Evolutionary conservation across 2,888 invertebrate species (phyloP), one percentile per base, ranked within the genome.

Genomic region (Linnaemya vulpina): DNA sequence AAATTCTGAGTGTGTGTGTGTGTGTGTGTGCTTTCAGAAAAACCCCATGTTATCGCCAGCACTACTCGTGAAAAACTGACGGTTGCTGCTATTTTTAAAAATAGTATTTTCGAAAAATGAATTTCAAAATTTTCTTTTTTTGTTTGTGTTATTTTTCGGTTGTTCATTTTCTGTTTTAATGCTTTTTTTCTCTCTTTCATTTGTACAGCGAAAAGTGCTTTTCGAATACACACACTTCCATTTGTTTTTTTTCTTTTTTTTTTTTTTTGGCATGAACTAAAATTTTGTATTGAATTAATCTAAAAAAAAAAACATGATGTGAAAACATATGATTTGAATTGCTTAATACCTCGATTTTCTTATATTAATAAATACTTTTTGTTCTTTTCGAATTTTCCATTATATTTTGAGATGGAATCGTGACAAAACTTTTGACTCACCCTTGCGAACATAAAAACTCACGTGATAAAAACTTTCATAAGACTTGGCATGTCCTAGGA

Each of bases 41-140:
- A 65, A 58, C 60, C 9, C 60, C 77, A 75, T 79, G 91, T 90
- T 88, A 87, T 88, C 90, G 89, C 88, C 87, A 89, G 88, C 89
- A 87, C 89, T 89, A 89, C 90, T 92, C 90, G 89, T 89, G 89
- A 88, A 91, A 91, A 92, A 92, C 92, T 92, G 91, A 88, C 87
- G 86, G 89, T 63, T 82, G 90, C 75, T 71, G 86, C 91, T 92
- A 92, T 92, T 92, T 92, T 90, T 92, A 91, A 90, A 88, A 88
- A 74, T 79, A 71, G 70, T 67, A 82, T 82, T 82, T 85, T 85
- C 85, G 85, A 85, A 85, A 85, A 85, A 82, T 85, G 60, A 76
- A 71, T 84, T 71, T 76, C 55, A 82, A 63, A 80, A 67, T 82
- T 65, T 30, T 25, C 8, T 74, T 75, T 74, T 75, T 80, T 49